Evolutionary conservation across 1,140 invertebrate species (phyloP).

Genomic region (Hylyphantes graminicola): DNA sequence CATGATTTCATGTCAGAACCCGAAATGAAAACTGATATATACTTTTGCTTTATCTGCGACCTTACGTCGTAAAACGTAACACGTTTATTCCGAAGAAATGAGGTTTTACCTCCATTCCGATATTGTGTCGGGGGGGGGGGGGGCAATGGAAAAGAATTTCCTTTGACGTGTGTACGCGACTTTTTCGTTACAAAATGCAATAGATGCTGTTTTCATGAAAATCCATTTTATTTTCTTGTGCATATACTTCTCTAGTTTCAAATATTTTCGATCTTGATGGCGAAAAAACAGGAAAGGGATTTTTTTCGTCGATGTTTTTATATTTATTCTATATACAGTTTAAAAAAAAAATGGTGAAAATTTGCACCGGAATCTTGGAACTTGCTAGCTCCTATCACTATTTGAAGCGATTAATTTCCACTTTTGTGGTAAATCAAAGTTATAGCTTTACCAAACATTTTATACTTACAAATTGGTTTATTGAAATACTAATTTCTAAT

Average conservation of each 20-base stretch:
- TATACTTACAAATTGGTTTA: no score
- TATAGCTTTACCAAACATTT: no score
- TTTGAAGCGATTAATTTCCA: no score
- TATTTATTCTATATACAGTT: no score
- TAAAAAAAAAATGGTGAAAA: no score
- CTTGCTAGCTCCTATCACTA: no score
- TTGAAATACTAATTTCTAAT: no score
- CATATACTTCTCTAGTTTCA: not conserved
- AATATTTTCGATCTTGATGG: no score
- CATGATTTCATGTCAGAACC: conserved; percentile 21
- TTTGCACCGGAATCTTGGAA: no score
- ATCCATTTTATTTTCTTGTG: not conserved
- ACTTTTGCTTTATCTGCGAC: not conserved
- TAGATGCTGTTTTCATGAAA: not conserved
- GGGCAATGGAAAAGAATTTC: conserved; percentile 6
- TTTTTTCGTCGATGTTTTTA: no score
- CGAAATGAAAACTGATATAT: conserved; percentile 37
- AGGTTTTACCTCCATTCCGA: conserved; percentile 10
- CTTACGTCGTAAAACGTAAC: conserved; percentile 27
- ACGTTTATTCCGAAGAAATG: conserved; percentile 38
- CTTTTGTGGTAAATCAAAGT: no score
- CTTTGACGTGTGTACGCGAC: conserved; percentile 19
- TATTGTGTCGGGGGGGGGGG: not conserved
- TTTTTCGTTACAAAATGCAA: conserved; percentile 19
- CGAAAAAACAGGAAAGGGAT: no score